Evolutionary conservation across 1,140 invertebrate species (phyloP).

Genomic region (Drosophila nasuta): DNA sequence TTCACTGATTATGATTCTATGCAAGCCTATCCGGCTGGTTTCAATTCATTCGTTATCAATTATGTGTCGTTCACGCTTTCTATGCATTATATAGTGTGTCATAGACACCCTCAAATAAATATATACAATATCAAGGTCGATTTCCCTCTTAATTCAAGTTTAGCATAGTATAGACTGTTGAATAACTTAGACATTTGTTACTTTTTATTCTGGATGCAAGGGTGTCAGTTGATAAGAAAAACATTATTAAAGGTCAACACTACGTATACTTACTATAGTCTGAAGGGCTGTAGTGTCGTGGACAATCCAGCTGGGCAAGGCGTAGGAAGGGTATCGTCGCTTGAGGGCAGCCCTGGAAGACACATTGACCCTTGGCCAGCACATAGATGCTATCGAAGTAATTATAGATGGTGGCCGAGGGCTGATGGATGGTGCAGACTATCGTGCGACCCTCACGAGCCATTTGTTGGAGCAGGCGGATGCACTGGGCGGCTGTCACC

Average conservation of each 20-base stretch:
- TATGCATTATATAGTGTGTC: too few species aligned
- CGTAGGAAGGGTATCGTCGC: slow-evolving; percentile 90
- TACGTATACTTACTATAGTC: slow-evolving; percentile 89
- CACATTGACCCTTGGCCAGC: slow-evolving; percentile 88
- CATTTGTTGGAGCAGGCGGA: slow-evolving; percentile 88
- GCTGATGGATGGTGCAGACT: slow-evolving; percentile 93
- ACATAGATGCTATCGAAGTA: slow-evolving; percentile 93
- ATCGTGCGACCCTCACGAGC: slow-evolving; percentile 90
- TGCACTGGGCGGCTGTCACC: slow-evolving; percentile 93
- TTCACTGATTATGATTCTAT: too few species aligned
- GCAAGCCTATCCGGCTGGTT: too few species aligned
- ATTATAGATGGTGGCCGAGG: slow-evolving; percentile 92
- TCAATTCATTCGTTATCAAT: too few species aligned
- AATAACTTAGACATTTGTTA: too few species aligned
- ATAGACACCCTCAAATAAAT: too few species aligned
- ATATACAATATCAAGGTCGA: too few species aligned
- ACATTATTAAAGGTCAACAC: neutral
- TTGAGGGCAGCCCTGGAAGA: slow-evolving; percentile 90
- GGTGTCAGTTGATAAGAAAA: neutral
- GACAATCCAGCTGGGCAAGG: slow-evolving; percentile 89
- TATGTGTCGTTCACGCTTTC: too few species aligned
- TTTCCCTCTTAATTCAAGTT: too few species aligned
- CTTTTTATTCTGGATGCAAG: too few species aligned
- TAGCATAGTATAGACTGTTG: too few species aligned
- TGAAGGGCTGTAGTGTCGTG: slow-evolving; percentile 92